Evolutionary conservation across 2,888 invertebrate genomes (phyloP).

Genomic region (Thymelicus sylvestris): DNA sequence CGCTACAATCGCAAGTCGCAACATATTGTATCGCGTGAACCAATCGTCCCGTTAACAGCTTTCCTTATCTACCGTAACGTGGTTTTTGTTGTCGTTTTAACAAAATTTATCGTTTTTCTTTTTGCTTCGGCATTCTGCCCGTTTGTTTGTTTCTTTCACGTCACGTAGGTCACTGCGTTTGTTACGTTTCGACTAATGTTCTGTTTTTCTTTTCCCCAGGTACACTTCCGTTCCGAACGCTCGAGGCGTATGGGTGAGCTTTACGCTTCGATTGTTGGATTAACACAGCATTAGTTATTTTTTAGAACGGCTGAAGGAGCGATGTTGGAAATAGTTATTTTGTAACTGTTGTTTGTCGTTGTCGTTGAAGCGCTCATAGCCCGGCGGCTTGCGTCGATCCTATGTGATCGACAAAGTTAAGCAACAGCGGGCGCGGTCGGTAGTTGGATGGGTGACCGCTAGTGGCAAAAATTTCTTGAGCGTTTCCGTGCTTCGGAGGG

Average conservation of each 20-base stretch:
- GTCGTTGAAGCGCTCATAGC: too few relatives aligned
- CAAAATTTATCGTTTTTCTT: conserved; percentile 76
- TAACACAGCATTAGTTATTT: conserved; percentile 8
- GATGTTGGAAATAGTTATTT: not conserved
- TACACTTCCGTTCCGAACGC: conserved; percentile 38
- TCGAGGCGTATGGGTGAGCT: conserved; percentile 14
- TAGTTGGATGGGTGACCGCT: too few relatives aligned
- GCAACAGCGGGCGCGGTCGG: too few relatives aligned
- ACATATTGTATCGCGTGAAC: conserved; percentile 3
- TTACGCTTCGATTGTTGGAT: conserved; percentile 4
- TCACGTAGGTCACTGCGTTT: conserved; percentile 63
- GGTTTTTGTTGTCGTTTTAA: conserved; percentile 72
- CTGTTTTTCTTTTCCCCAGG: conserved; percentile 46
- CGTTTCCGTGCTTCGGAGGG: too few relatives aligned
- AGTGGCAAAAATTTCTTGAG: too few relatives aligned
- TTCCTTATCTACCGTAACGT: conserved; percentile 53
- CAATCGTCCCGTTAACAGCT: conserved; percentile 47
- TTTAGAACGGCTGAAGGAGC: not conserved
- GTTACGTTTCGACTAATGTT: conserved; percentile 55
- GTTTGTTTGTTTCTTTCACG: conserved; percentile 58
- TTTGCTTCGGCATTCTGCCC: conserved; percentile 56
- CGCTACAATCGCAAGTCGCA: conserved; percentile 5
- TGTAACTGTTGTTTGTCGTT: not conserved
- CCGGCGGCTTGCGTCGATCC: too few relatives aligned
- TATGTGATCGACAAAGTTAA: too few relatives aligned